A percentile compares a stretch with the other conserved stretches of the same genome.
Conservation (phyloP, 2,113 vertebrate species). For the Pangasianodon hypophthalmus region DNA sequence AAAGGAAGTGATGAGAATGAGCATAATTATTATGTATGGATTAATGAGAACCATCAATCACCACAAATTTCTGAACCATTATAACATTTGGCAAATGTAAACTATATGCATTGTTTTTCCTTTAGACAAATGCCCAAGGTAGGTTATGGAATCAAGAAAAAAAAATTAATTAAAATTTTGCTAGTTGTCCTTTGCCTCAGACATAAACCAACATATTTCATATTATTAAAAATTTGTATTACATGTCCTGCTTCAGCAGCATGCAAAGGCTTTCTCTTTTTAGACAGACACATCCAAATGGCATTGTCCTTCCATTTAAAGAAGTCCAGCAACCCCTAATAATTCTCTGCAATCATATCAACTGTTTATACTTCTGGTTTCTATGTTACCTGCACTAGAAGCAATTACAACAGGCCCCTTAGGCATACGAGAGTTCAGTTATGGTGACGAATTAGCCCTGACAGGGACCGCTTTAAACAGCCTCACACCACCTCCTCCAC, state of each 20-base stretch:
- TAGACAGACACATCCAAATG: background rate
- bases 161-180: background rate
- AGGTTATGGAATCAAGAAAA: background rate
- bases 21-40: background rate
- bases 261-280: background rate
- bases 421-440: conserved; percentile 7
- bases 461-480: conserved; percentile 40
- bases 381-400: background rate
- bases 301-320: background rate
- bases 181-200: too few relatives aligned
- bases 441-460: conserved; percentile 30
- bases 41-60: background rate
- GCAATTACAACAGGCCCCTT: background rate
- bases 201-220: background rate
- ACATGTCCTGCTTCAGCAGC: background rate
- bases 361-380: background rate
- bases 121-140: background rate
- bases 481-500: conserved; percentile 43
- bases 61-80: background rate
- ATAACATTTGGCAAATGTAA: background rate
- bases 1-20: background rate
- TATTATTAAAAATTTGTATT: background rate
- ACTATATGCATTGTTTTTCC: background rate
- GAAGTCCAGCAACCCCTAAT: background rate
- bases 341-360: background rate